Conservation (phyloP, 2,113 vertebrate species). For the Leucoraja erinaceus region DNA sequence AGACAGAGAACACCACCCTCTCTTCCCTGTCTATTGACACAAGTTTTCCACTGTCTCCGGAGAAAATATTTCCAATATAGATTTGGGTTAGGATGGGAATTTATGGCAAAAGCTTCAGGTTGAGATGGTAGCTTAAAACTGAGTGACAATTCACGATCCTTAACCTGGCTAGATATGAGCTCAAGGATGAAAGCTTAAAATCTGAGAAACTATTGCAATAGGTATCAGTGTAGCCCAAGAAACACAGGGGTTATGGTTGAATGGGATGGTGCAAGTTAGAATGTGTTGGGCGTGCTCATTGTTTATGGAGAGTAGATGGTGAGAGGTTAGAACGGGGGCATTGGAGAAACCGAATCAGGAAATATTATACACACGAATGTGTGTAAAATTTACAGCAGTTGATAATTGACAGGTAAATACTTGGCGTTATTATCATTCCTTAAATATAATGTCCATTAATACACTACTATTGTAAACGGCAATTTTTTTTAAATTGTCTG, state of each 20-base stretch:
- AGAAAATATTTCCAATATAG: no score
- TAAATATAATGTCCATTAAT: neutral
- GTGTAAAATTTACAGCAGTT: neutral
- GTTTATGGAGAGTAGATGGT: neutral
- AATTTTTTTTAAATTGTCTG: neutral
- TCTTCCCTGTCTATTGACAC: neutral
- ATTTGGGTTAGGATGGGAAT: neutral
- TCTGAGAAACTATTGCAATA: neutral
- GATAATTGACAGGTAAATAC: neutral
- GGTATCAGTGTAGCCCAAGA: neutral
- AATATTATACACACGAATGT: neutral
- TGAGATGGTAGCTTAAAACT: neutral
- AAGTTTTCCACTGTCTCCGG: neutral
- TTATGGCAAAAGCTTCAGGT: neutral
- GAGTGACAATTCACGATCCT: neutral
- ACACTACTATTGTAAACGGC: neutral
- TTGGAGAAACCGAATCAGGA: neutral
- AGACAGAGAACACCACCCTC: neutral
- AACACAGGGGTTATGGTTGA: neutral
- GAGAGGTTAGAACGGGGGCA: neutral
- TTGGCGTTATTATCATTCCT: neutral
- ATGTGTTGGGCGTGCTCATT: neutral
- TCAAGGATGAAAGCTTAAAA: neutral
- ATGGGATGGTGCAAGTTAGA: neutral
- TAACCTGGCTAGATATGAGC: neutral